phyloP scores from a whole-genome alignment of 1,140 invertebrate species.

The Sarcophaga peregrina region DNA sequence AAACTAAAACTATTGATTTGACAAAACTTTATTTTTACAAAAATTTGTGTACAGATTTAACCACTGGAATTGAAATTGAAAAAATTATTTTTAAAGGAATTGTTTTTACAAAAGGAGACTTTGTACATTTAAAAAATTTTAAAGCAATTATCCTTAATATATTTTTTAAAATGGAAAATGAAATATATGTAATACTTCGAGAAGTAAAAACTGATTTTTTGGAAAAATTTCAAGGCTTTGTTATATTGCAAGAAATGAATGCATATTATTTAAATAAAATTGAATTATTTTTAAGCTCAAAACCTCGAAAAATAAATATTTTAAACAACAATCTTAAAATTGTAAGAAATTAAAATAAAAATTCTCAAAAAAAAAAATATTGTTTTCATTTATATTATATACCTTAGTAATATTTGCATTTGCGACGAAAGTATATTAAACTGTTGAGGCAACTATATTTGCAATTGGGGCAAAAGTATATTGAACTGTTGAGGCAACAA shows the following conservation, averaged over 20 bases:
- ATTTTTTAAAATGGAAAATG: not conserved
- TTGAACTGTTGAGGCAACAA: not conserved
- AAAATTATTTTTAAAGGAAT: slow-evolving; percentile 8
- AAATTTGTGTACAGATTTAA: not conserved
- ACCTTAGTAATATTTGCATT: too few species aligned
- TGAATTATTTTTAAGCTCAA: not conserved
- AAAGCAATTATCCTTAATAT: not conserved
- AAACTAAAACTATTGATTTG: slow-evolving; percentile 9
- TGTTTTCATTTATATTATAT: too few species aligned
- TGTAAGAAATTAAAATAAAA: too few species aligned
- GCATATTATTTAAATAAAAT: not conserved
- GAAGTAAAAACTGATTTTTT: not conserved
- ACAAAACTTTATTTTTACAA: not conserved
- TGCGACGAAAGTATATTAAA: too few species aligned
- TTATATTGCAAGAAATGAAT: not conserved
- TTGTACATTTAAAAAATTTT: not conserved
- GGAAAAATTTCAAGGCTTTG: not conserved
- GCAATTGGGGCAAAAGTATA: not conserved
- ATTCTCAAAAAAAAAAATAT: too few species aligned
- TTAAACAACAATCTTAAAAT: too few species aligned
- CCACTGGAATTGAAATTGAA: not conserved
- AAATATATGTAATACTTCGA: not conserved
- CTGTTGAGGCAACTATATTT: not conserved
- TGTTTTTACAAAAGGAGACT: slow-evolving; percentile 1
- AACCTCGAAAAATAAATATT: not conserved